Base-by-base conservation (phyloP, 2,888 invertebrate species). In the Scaeva pyrastri region DNA sequence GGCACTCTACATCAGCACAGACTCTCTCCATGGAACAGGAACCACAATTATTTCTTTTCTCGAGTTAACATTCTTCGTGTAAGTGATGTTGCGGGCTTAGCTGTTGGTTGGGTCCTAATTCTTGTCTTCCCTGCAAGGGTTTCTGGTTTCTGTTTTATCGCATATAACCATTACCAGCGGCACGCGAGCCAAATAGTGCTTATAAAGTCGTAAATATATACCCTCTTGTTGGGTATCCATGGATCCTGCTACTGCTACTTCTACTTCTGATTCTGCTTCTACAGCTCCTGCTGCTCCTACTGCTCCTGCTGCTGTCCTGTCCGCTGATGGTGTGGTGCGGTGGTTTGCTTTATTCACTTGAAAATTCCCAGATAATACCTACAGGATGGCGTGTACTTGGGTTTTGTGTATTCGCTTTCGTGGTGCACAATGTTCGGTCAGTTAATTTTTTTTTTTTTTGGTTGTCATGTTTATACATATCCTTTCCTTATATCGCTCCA, bases 171-270 rank as follows among this genome's bases (percentile, higher is more conserved):
- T 79, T 84, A 74, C 70, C 48, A 74, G 79, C 21, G 79, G 79
- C 73, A 84, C 79, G 74, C 70, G 79, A 79, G 68, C 70, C 68
- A 73, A 79, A 77, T 45, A 71, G 55, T 79, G 70, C 74, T 84
- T 79, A 84, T 84, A 70, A 84, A 84, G 79, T 84, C 79, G 79
- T 84, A 79, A 79, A 84, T 84, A 74, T 75, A 84, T 84, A 74
- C 71, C 70, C 70, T 19, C 45, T 84, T 45, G 41, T 71, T 14
- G 55, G 70, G 58, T 74, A 56, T 79, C 14, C 14, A 31, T 31
- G 31, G 31, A 31, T 5, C 48, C 64, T 45, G 76, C 75, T 31
- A 31, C 31, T 31, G 8, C 66, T 43, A 11, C 31, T 45, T 45
- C 45, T 58, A 16, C 16, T 56, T 16, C 31, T 48, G 14, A 7